Evolutionary conservation across 2,113 vertebrate genomes (phyloP), one percentile per base, ranked within the genome.

Genomic region (Tinamus guttatus): DNA sequence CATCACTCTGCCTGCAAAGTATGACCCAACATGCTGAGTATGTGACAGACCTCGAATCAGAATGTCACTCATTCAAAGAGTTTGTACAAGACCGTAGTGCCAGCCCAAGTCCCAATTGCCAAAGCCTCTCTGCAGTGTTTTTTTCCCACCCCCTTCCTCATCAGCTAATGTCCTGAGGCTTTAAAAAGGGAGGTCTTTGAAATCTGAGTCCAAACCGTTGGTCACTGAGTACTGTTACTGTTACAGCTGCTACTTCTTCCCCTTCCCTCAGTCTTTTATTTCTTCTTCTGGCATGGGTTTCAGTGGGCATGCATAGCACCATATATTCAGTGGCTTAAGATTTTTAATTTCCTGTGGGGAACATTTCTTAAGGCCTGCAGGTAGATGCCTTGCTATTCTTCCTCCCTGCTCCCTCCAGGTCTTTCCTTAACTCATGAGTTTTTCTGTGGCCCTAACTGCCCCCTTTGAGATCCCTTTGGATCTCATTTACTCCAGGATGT

Each of bases 311-410:
- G 64, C 81, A 91, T 52, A 74, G 28, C 60, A 30, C 38, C 40
- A 60, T 36, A 21, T 68, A 81, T 74, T 81, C 54, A 20, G 34
- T 94, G 87, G 64, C 84, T 95, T 95, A 91, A 0, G 3, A 95
- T 71, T 87, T 97, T 95, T 94, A 95, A 97, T 97, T 96, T 96
- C 93, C 95, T 94, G 95, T 91, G 75, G 89, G 94, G 89, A 96
- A 63, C 70, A 28, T 80, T 86, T 93, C 81, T 91, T 54, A 92
- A 74, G 78, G 81, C 89, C 89, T 85, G 81, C 85, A 95, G 89
- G 91, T 92, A 95, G 67, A 24, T 74, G 43, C 59, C 93, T 84
- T 77, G 52, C 65, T 93, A 54, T 87, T 76, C 87, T 94, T 58
- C 67, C 36, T 90, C 13, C 56, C 15, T 32, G 16, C 28, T 84